Base-by-base conservation (phyloP, 2,113 vertebrate species). In the Microcebus lehilahytsara region DNA sequence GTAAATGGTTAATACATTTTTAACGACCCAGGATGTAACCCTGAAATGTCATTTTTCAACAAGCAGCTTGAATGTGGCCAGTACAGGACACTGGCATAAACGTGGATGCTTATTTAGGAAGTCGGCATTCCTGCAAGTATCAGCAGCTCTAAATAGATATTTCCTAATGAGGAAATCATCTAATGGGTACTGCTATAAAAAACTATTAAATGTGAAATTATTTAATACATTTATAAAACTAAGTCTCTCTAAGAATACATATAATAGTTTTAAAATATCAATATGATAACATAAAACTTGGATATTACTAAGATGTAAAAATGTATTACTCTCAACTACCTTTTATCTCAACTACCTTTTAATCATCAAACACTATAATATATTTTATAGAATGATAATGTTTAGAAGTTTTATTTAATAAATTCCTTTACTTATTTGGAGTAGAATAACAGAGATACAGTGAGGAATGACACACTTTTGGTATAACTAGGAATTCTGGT, bases 401-500 rank as follows among this genome's bases (percentile, higher is more conserved):
- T 78, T 69, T 89, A 78, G 40, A 51, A 94, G 69, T 97, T 97
- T 96, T 93, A 93, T 91, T 91, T 96, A 97, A 98, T 97, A 96
- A 98, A 97, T 22, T 74, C 81, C 86, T 96, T 96, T 78, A 9
- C 85, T 98, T 97, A 98, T 98, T 98, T 98, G 97, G 85, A 97
- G 95, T 92, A 95, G 37, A 89, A 92, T 60, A 62, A 51, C 16
- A 34, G 91, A 97, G 89, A 75, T 97, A 91, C 90, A 46, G 81
- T 97, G 93, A 97, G 81, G 91, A 98, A 97, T 95, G 96, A 96
- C 91, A 98, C 83, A 95, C 69, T 96, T 98, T 95, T 78, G 97
- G 95, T 97, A 98, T 97, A 98, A 98, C 96, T 96, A 97, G 96
- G 98, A 98, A 98, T 98, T 98, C 98, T 98, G 97, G 97, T 95